A percentile compares a stretch with the other conserved stretches of the same genome.
Evolutionary conservation across 1,140 invertebrate species (phyloP).

Genomic region (Brachystomella parvula): DNA sequence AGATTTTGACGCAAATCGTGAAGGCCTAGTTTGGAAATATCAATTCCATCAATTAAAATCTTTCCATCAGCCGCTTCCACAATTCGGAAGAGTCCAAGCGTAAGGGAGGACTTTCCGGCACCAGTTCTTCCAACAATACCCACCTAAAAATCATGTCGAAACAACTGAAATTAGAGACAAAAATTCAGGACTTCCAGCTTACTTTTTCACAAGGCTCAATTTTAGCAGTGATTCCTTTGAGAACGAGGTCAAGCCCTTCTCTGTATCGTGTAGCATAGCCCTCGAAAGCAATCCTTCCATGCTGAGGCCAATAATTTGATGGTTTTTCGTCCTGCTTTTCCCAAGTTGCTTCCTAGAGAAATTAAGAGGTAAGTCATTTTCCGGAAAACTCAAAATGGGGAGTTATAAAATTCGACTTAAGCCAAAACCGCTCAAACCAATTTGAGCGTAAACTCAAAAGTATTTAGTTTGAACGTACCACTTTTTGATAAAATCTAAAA

Average conservation of each 20-base stretch:
- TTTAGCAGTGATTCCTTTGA: conserved; percentile 43
- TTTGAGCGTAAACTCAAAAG: no score
- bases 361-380: background rate
- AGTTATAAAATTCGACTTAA: no score
- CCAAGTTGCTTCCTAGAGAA: conserved; percentile 32
- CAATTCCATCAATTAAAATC: conserved; percentile 80
- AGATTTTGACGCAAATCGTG: conserved; percentile 75
- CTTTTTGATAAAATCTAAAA: no score
- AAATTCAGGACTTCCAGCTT: conserved; percentile 18
- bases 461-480: no score
- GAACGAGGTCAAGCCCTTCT: conserved; percentile 66
- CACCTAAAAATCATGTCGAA: conserved; percentile 1
- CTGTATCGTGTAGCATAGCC: conserved; percentile 47
- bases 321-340: conserved; percentile 15
- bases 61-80: conserved; percentile 44
- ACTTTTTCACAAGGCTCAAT: conserved; percentile 46
- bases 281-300: conserved; percentile 47
- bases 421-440: no score
- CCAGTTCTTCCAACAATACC: conserved; percentile 44
- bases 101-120: conserved; percentile 49
- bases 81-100: conserved; percentile 49
- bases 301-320: conserved; percentile 45
- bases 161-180: background rate
- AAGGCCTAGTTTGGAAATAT: conserved; percentile 77
- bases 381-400: background rate